These are phyloP conservation scores for Heliopora coerulea DNA, from an alignment of 92 coral and sea anemone species.

Conservation along the genomic window DNA sequence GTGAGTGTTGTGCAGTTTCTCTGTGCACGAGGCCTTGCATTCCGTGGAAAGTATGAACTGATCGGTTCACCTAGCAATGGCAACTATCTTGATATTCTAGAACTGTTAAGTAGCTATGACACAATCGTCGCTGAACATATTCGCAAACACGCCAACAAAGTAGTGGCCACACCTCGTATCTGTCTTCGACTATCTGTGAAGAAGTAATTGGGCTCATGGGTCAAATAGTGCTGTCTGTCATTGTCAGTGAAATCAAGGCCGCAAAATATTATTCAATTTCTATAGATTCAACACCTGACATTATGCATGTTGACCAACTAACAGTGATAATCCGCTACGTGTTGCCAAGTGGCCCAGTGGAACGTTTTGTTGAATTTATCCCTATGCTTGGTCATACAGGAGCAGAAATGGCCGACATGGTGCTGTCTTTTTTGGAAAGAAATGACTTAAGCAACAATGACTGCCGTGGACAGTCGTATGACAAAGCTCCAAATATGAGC, in stretches of 20 bases:
- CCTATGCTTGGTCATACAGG: constrained; percentile 18
- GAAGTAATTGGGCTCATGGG: constrained; percentile 34
- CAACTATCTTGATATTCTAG: constrained; percentile 28
- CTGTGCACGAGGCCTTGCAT: constrained; percentile 32
- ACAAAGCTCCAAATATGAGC: constrained; percentile 31
- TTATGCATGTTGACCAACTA: constrained; percentile 22
- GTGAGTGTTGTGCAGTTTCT: constrained; percentile 16
- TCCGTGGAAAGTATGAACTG: constrained; percentile 36
- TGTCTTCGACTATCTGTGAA: constrained; percentile 31
- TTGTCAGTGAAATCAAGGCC: background rate
- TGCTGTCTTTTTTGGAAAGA: constrained; percentile 5
- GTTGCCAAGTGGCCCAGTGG: constrained; percentile 11
- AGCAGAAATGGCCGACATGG: constrained; percentile 4
- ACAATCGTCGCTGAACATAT: constrained; percentile 36
- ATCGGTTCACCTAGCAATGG: constrained; percentile 30
- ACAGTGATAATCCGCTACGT: constrained; percentile 18
- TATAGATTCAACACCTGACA: constrained; percentile 30
- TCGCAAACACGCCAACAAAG: constrained; percentile 35
- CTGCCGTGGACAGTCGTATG: constrained; percentile 29
- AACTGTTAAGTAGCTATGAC: constrained; percentile 29
- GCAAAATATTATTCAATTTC: constrained; percentile 1
- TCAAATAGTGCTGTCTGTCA: constrained; percentile 26
- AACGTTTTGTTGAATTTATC: constrained; percentile 12
- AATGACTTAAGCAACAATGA: background rate
- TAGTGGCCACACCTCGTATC: constrained; percentile 28